Evolutionary conservation across 2,888 invertebrate genomes (phyloP), one percentile per base, ranked within the genome.

Genomic region (Spilarctia lutea): DNA sequence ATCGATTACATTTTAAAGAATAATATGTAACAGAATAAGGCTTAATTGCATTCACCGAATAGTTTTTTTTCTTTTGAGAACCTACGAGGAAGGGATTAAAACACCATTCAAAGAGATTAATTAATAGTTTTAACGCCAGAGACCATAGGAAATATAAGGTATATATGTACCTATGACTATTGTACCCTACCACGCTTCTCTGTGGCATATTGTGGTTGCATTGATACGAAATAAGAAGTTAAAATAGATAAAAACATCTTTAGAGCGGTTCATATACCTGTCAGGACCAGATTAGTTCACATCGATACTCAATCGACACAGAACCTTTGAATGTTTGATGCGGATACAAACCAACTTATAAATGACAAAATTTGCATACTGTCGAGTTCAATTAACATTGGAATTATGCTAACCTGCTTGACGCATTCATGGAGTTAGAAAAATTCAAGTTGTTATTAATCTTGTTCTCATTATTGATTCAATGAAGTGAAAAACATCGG

Each of bases 401-500:
- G 83, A 92, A 93, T 94, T 94, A 94, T 92, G 93, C 86, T 80
- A 90, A 91, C 91, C 94, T 78, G 90, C 92, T 92, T 88, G 86
- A 83, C 84, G 45, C 66, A 77, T 79, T 84, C 81, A 86, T 87
- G 80, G 85, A 87, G 83, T 85, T 83, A 83, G 86, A 88, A 88
- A 87, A 91, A 92, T 89, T 88, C 85, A 86, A 81, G 83, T 86
- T 87, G 88, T 88, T 84, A 89, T 87, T 88, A 90, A 86, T 88
- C 89, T 87, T 81, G 93, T 88, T 87, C 90, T 90, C 91, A 91
- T 92, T 93, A 91, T 87, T 81, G 89, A 94, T 92, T 92, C 94
- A 92, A 87, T 86, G 91, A 93, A 94, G 95, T 94, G 95, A 89
- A 90, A 91, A 93, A 94, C 89, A 91, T 87, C 81, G 84, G 83